phyloP scores from a whole-genome alignment of 2,888 invertebrate genomes.

The Lepidocyrtoides sp. region DNA sequence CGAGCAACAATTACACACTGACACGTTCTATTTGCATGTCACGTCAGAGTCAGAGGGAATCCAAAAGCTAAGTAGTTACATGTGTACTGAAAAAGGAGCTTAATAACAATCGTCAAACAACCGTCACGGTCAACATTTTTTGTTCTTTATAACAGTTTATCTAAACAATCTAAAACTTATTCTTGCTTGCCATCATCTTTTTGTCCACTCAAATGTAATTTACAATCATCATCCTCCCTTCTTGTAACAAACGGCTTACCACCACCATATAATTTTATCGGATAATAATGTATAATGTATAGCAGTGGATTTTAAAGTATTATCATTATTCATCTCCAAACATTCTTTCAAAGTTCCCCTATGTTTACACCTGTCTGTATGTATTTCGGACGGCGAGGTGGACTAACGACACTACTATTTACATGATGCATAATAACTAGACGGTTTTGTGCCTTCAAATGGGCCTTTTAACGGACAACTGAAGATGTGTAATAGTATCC shows the following conservation, averaged over 20 bases:
- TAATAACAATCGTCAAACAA: conserved; percentile 52
- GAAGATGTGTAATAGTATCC: conserved; percentile 18
- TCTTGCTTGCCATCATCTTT: not conserved
- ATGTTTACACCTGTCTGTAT: conserved; percentile 11
- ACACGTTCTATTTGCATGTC: conserved; percentile 66
- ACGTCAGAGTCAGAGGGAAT: not conserved
- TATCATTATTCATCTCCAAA: conserved; percentile 7
- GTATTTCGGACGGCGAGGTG: not conserved
- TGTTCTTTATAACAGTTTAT: conserved; percentile 48
- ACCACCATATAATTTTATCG: conserved; percentile 19
- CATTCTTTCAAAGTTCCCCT: not conserved
- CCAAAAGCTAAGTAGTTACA: conserved; percentile 29
- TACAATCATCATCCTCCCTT: conserved; percentile 16
- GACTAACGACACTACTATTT: not conserved
- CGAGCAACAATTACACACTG: conserved; percentile 44
- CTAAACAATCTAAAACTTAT: conserved; percentile 35
- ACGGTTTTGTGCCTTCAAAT: not conserved
- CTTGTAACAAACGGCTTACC: not conserved
- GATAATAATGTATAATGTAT: not conserved
- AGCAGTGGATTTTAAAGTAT: not conserved
- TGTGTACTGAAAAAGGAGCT: conserved; percentile 45
- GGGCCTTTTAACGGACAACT: conserved; percentile 22
- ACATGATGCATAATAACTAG: not conserved
- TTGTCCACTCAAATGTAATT: conserved; percentile 27
- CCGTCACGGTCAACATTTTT: conserved; percentile 68